Evolutionary conservation across 1,140 invertebrate genomes (phyloP), one percentile per base, ranked within the genome.

Genomic region (Semibalanus balanoides): DNA sequence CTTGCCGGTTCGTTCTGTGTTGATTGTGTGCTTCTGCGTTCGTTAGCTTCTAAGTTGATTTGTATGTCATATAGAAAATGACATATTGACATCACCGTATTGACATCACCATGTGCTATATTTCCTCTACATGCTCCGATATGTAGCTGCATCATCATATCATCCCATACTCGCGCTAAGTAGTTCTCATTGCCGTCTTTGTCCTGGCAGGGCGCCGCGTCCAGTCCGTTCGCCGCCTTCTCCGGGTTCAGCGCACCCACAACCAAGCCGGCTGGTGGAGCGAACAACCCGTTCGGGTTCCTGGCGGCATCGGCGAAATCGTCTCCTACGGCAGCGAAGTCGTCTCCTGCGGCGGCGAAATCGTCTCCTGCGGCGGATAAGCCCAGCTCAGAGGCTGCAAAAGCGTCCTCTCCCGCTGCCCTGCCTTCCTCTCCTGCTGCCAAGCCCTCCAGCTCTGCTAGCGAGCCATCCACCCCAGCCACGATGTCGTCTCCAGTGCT

Each of bases 381-480:
- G 35, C 5, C 35, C 35, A 17, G 35, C 35, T 40, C 35, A 5
- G 35, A 40, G 35, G 35, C 35, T 7, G 5, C 35, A 5, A 40
- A 40, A 17, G 35, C 35, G 35, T 40, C 17, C 35, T 28, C 27
- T 31, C 72, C 43, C 40, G 25, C 35, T 25, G 64, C 74, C 28
- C 31, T 51, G 14, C 75, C 74, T 69, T 73, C 74, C 78, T 17
- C 31, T 19, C 72, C 27, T 5, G 19, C 74, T 14, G 31, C 70
- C 73, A n/a, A 17, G 30, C 74, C 0, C 30, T 77, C 72, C 77
- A 78, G 35, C n/a, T n/a, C n/a, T n/a, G n/a, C n/a, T 74, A 76
- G 28, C 30, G n/a, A 31, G 70, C 69, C 64, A 64, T 74, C 31
- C n/a, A n/a, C 19, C 40, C 74, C 40, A 31, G 43, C 73, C 30